phyloP scores from a whole-genome alignment of 2,113 vertebrate species.

The Nycticebus coucang region DNA sequence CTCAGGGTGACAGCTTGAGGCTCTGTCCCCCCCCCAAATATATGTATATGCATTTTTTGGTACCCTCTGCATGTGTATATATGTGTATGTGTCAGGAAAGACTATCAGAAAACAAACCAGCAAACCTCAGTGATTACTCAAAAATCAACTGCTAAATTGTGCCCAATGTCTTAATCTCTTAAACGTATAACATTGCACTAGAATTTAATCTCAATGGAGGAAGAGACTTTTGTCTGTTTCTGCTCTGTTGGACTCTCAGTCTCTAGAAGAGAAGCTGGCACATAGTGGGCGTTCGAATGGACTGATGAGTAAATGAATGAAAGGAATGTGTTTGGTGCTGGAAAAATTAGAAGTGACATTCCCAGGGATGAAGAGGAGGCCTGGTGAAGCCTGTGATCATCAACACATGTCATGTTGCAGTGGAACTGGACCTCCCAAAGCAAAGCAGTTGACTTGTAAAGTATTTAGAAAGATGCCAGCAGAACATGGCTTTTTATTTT shows the following conservation, averaged over 20 bases:
- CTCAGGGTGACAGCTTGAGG: no score
- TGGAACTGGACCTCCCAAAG: background rate
- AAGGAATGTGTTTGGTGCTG: background rate
- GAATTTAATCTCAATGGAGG: background rate
- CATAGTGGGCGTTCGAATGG: background rate
- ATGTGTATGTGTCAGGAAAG: background rate
- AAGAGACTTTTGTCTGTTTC: background rate
- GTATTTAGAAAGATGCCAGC: background rate
- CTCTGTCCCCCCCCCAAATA: no score
- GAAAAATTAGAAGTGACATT: background rate
- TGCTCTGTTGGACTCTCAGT: background rate
- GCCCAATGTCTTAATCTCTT: background rate
- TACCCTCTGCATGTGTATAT: background rate
- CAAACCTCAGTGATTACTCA: background rate
- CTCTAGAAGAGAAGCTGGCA: conserved; percentile 3
- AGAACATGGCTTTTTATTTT: background rate
- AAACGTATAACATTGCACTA: background rate
- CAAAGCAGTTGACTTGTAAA: background rate
- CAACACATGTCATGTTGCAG: background rate
- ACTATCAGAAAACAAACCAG: background rate
- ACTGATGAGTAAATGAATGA: background rate
- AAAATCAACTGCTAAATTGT: background rate
- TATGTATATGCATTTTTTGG: no score
- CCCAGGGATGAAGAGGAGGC: background rate
- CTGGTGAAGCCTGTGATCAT: background rate